Evolutionary conservation across 2,113 vertebrate genomes (phyloP), one percentile per base, ranked within the genome.

Genomic region (Prunella himalayana): DNA sequence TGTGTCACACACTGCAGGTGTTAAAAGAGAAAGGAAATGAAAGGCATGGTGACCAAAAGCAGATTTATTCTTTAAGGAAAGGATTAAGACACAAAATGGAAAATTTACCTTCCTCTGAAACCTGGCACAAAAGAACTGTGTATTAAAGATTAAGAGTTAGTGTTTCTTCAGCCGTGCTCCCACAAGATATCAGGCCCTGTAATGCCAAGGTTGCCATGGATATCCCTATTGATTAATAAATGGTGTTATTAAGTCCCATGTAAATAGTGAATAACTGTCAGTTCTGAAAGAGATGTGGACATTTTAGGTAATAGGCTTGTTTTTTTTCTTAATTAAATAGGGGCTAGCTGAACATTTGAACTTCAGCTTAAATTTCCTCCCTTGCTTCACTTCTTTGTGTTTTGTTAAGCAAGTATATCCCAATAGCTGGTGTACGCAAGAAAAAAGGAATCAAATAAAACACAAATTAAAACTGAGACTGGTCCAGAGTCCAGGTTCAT

Each of bases 191-290:
- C 30, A 69, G 54, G 35, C 13, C 31, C 31, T 53, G 21, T 39
- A 65, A 91, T 72, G 60, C 28, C 72, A 70, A 19, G 61, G 96
- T 97, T 97, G 82, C 92, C 82, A 93, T 92, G 87, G 91, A 84
- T 92, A 72, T 94, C 63, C 47, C n/a, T 82, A 82, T 72, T 87
- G 94, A 86, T 91, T 75, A 85, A 60, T 76, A 84, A 94, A 87
- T 39, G 87, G 59, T 65, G 50, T 49, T 78, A 77, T 84, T 92
- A 95, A 81, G 56, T 86, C 31, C 14, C 39, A 79, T 63, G 60
- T 89, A 94, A 96, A 88, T 75, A 88, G 39, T 61, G 91, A 71
- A 87, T 93, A 86, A 92, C 49, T 85, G 85, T 59, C 85, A 95
- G 49, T 37, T 86, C 73, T 92, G 68, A 95, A 93, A 77, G 35